Evolutionary conservation across 2,797 vertebrate species (phyloP).

Genomic region (Falco naumanni): DNA sequence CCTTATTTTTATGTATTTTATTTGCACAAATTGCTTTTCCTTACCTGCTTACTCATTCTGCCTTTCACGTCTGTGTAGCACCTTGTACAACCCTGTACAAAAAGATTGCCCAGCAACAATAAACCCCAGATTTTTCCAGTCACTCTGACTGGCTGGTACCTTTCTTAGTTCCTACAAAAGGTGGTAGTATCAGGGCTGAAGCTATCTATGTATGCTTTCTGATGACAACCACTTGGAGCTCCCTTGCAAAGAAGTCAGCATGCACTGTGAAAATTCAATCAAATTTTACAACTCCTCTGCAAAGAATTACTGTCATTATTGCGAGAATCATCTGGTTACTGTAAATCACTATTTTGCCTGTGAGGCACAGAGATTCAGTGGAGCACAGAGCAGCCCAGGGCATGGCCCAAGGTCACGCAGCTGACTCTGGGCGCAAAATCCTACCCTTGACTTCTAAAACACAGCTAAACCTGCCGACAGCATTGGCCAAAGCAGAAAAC

Average conservation of each 20-base stretch:
- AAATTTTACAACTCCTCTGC: slow-evolving; percentile 23
- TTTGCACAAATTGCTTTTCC: slow-evolving; percentile 48
- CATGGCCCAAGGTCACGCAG: not conserved
- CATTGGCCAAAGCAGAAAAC: not conserved
- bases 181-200: not conserved
- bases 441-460: not conserved
- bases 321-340: not conserved
- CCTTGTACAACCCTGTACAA: slow-evolving; percentile 29
- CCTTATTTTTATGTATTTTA: slow-evolving; percentile 22
- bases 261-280: not conserved
- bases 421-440: not conserved
- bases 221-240: not conserved
- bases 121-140: slow-evolving; percentile 39
- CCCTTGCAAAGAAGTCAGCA: not conserved
- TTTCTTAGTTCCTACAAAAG: not conserved
- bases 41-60: slow-evolving; percentile 52
- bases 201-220: not conserved
- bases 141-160: not conserved
- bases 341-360: not conserved
- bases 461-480: not conserved
- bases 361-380: not conserved
- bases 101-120: slow-evolving; percentile 37
- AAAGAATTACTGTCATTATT: not conserved
- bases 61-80: slow-evolving; percentile 27
- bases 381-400: not conserved